These are phyloP conservation scores for Triplophysa dalaica DNA, from an alignment of 2,113 vertebrate species.

Conservation along the genomic window DNA sequence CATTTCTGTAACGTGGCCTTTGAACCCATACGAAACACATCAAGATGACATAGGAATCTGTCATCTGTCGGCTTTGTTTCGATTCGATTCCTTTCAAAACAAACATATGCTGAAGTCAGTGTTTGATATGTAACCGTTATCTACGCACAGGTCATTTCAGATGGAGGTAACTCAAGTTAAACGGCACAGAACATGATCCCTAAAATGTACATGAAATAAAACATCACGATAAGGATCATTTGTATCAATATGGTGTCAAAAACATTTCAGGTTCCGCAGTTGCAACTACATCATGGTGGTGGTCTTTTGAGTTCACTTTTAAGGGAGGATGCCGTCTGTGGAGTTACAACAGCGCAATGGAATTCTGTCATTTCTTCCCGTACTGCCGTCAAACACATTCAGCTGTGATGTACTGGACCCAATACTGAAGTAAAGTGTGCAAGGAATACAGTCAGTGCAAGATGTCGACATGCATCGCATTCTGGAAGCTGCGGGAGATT, in stretches of 20 bases:
- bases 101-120: neutral
- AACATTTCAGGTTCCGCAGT: neutral
- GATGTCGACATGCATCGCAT: slow-evolving; percentile 37
- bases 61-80: neutral
- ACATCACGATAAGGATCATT: neutral
- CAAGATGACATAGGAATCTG: neutral
- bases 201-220: neutral
- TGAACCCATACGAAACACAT: neutral
- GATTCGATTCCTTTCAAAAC: neutral
- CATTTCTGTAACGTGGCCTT: neutral
- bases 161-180: neutral
- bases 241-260: neutral
- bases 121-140: slow-evolving; percentile 9
- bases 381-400: slow-evolving; percentile 10
- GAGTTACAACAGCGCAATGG: neutral
- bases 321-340: slow-evolving; percentile 3
- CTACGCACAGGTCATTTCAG: neutral
- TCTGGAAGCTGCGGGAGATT: neutral
- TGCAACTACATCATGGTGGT: slow-evolving; percentile 1
- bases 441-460: slow-evolving; percentile 24
- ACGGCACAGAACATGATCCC: neutral
- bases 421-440: slow-evolving; percentile 25
- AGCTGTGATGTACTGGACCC: slow-evolving; percentile 16
- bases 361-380: neutral
- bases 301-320: neutral